A percentile compares a stretch with the other conserved stretches of the same genome.
Evolutionary conservation across 1,140 invertebrate genomes (phyloP).

Genomic region (Drosophila aff.): DNA sequence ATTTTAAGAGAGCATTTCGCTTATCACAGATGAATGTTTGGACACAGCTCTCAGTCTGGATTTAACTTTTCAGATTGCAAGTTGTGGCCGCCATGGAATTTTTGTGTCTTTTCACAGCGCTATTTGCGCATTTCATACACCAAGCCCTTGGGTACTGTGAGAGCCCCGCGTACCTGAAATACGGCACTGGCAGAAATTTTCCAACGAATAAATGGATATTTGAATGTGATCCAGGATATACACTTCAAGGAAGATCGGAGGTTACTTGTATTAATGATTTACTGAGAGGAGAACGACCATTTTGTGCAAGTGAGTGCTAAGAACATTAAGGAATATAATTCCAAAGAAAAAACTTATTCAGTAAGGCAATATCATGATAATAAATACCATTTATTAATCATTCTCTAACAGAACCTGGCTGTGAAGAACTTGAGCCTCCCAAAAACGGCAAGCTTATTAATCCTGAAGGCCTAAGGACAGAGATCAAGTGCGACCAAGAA

Average conservation of each 20-base stretch:
- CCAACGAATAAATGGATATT: background rate
- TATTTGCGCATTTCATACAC: background rate
- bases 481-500: background rate
- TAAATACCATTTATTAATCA: too few species aligned
- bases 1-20: background rate
- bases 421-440: background rate
- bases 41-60: background rate
- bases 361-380: too few species aligned
- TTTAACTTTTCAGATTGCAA: background rate
- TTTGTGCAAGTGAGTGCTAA: constrained; percentile 2
- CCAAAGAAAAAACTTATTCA: too few species aligned
- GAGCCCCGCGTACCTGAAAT: background rate
- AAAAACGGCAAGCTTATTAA: background rate
- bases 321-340: too few species aligned
- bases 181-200: background rate
- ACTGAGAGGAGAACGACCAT: constrained; percentile 3
- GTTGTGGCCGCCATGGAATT: background rate
- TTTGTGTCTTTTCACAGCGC: background rate
- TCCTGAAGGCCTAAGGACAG: background rate
- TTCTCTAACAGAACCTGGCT: background rate
- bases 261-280: background rate
- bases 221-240: constrained; percentile 4
- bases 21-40: background rate
- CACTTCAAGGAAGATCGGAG: background rate
- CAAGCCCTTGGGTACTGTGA: background rate